A percentile compares a stretch with the other conserved stretches of the same genome.
Conservation (phyloP, 2,888 invertebrate species). For the Aproaerema taeniolella region DNA sequence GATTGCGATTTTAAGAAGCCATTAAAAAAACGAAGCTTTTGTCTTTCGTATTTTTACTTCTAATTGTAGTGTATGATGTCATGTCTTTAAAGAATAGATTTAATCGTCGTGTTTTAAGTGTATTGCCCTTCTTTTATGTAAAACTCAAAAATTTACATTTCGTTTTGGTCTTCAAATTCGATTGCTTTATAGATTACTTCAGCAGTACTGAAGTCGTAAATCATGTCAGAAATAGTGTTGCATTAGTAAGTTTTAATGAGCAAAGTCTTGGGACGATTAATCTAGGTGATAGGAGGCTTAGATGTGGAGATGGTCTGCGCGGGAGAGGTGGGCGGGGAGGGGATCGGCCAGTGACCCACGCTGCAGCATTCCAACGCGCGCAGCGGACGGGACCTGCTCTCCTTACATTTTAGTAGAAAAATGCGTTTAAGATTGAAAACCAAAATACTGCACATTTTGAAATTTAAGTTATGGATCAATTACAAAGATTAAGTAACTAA, state of each 20-base stretch:
- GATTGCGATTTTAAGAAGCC: slow-evolving; percentile 38
- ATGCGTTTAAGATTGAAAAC: slow-evolving; percentile 10
- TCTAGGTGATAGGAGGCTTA: slow-evolving; percentile 64
- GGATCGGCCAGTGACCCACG: slow-evolving; percentile 65
- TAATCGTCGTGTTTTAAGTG: slow-evolving; percentile 16
- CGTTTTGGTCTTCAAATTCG: background rate
- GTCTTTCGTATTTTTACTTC: slow-evolving; percentile 37
- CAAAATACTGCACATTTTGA: background rate
- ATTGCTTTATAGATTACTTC: background rate
- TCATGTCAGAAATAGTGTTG: slow-evolving; percentile 6
- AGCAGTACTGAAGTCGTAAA: slow-evolving; percentile 5
- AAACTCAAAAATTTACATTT: slow-evolving; percentile 8
- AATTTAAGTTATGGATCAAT: slow-evolving; percentile 1
- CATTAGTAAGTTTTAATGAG: slow-evolving; percentile 42
- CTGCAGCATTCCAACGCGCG: slow-evolving; percentile 62
- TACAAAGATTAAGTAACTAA: background rate
- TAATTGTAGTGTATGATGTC: slow-evolving; percentile 27
- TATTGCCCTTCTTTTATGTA: slow-evolving; percentile 12
- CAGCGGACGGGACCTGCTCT: slow-evolving; percentile 60
- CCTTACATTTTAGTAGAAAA: slow-evolving; percentile 44
- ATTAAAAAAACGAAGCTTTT: slow-evolving; percentile 43
- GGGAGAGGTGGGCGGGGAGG: slow-evolving; percentile 31
- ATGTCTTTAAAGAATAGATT: slow-evolving; percentile 16
- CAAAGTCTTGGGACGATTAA: slow-evolving; percentile 52
- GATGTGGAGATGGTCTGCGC: slow-evolving; percentile 48